These are phyloP conservation scores for Caenorhabditis remanei DNA, from an alignment of 1,140 invertebrate species.

Conservation along the genomic window DNA sequence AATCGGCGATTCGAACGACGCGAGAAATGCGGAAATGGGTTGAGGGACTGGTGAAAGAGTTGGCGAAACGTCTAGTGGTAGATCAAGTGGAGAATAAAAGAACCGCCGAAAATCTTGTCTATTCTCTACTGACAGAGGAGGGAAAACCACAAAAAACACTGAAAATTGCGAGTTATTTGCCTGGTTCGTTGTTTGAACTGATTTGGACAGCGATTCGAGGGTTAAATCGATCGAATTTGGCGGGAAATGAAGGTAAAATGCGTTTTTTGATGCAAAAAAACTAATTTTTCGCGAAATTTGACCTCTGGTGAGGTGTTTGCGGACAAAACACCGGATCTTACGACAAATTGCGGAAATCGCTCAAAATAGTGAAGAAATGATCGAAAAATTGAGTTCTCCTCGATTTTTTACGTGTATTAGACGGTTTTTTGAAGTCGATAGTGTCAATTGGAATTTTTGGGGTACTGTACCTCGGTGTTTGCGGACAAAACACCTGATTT, in stretches of 20 bases:
- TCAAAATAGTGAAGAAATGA: too few relatives aligned
- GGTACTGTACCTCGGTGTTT: not conserved
- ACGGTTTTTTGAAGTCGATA: too few relatives aligned
- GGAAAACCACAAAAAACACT: conserved; percentile 57
- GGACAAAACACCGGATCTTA: too few relatives aligned
- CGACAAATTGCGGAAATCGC: too few relatives aligned
- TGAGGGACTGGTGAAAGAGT: conserved; percentile 60
- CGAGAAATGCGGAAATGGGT: conserved; percentile 60
- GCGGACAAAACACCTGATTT: too few relatives aligned
- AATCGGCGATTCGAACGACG: conserved; percentile 50
- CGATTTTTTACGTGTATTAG: too few relatives aligned
- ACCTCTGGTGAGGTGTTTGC: too few relatives aligned
- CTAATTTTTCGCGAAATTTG: too few relatives aligned
- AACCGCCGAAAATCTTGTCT: conserved; percentile 60
- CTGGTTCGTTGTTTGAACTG: not conserved
- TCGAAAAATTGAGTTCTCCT: too few relatives aligned
- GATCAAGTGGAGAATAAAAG: conserved; percentile 62
- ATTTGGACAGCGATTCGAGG: not conserved
- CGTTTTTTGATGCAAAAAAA: too few relatives aligned
- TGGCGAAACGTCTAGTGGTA: conserved; percentile 56
- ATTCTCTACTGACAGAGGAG: conserved; percentile 39
- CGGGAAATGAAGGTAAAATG: not conserved
- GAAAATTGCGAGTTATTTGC: conserved; percentile 56
- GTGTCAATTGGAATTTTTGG: too few relatives aligned
- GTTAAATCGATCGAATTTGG: conserved; percentile 29